Base-by-base conservation (phyloP, 2,113 vertebrate genomes). In the Hippocampus guttulatus region DNA sequence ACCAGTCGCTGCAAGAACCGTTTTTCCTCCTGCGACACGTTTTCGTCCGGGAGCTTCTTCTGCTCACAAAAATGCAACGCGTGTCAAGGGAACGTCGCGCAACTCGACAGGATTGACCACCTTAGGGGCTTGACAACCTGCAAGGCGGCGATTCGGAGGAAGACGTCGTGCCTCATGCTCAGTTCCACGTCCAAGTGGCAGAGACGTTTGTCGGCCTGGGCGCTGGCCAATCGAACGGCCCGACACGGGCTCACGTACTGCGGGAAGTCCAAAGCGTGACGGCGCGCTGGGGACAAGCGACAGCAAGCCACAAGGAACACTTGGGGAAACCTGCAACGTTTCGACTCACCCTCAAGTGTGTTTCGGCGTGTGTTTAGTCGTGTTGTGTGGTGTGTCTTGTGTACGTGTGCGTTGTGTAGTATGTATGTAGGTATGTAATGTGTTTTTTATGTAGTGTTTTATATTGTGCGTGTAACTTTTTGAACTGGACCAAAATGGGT, bases 121-220 rank as follows among this genome's bases (percentile, higher is more conserved):
- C 27, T 61, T 61, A 21, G 60, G 2, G 60, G 2, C 33, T 38
- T 38, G 60, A 11, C 47, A 30, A 98, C 96, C 94, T 97, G 93
- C 77, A 99, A 87, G 71, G 91, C 92, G 73, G 92, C 85, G 67
- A 98, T 88, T 81, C 92, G 93, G 83, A 90, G 85, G 87, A 97
- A 98, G 52, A 99, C 91, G 16, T 99, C 96, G 76, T 91, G 91
- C 89, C 95, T 93, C 96, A 97, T 98, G 78, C 94, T 95, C 84
- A 96, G 93, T 88, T 98, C 96, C 77, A 98, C 95, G 68, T 99
- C 95, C 55, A 99, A 97, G 79, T 93, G 92, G 3, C 95, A 96
- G 79, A 99, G 94, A 3, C 81, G 93, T 86, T 98, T 97, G 88
- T 98, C 95, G 5, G 96, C 96, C 80, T 96, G 93, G 0, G 96